Base-by-base conservation (phyloP, 1,140 invertebrate species). In the Drosophila yakuba region DNA sequence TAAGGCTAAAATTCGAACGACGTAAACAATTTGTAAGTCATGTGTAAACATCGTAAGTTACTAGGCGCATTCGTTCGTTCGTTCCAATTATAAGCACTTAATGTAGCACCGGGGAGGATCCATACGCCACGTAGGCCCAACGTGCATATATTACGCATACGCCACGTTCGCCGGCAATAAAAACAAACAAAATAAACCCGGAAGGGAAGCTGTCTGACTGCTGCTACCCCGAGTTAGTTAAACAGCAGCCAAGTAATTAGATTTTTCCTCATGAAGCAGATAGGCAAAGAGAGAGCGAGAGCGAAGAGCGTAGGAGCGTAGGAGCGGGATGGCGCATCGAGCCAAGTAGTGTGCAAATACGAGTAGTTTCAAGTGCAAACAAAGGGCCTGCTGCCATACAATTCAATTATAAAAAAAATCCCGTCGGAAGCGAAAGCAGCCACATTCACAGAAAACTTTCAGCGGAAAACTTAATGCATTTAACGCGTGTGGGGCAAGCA, bases 1-100 rank as follows among this genome's bases (percentile, higher is more conserved):
- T 2, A 6, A 64, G 38, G 67, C 50, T 74, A 72, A 78, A 67
- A 75, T 72, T 83, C 83, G 74, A 82, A 80, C 67, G 84, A 89
- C 80, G 77, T 84, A 75, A 90, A 89, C 84, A 89, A 89, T 89
- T 90, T 90, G 84, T 89, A 89, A 89, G 85, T 89, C 84, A 90
- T 89, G 84, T 89, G 85, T 89, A 89, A 89, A 90, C 84, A 89
- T 90, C 80, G 80, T 89, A 90, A 89, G 85, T 90, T 84, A 80
- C 74, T 48, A 44, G 41, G 80, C 85, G 80, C 80, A 90, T 84
- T 90, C 76, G 76, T 89, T 66, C 84, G 80, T 80, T 89, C 76
- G 80, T 89, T 69, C 80, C 86, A 89, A 89, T 89, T 89, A 89
- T 89, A 89, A 89, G 85, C 85, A 89, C 85, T 89, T 89, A 90